These are phyloP conservation scores for Micropoecilia bifurca DNA, from an alignment of 2,797 vertebrate genomes.

Conservation along the genomic window DNA sequence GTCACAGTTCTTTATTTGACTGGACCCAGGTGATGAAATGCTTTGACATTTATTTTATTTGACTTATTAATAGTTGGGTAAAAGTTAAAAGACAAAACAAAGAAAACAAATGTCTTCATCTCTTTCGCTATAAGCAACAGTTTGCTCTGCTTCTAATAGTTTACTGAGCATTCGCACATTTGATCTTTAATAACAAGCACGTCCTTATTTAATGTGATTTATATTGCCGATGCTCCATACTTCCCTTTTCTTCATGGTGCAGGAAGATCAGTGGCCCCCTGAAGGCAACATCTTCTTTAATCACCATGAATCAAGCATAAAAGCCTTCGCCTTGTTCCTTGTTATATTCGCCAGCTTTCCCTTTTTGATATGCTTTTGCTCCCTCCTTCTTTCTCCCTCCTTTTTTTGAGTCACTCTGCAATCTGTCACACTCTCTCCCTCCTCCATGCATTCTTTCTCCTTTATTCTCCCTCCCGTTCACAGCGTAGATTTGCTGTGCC, in stretches of 20 bases:
- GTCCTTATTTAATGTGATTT: conserved; percentile 13
- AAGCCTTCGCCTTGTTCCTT: conserved; percentile 24
- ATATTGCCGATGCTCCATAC: neutral
- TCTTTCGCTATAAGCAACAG: neutral
- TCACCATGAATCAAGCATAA: conserved; percentile 32
- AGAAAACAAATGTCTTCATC: neutral
- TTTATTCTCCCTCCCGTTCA: conserved; percentile 53
- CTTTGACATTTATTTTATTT: neutral
- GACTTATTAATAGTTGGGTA: neutral
- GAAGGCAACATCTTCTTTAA: conserved; percentile 42
- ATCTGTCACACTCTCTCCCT: conserved; percentile 21
- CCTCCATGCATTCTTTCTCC: conserved; percentile 44
- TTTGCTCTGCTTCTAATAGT: neutral
- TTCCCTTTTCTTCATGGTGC: conserved; percentile 4
- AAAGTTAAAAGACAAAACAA: neutral
- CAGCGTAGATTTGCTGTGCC: conserved; percentile 47
- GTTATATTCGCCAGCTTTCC: neutral
- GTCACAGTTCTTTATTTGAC: neutral
- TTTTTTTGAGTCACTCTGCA: neutral
- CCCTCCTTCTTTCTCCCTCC: neutral
- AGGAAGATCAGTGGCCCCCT: conserved; percentile 17
- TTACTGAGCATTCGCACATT: conserved; percentile 6
- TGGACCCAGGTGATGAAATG: neutral
- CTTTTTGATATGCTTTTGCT: neutral
- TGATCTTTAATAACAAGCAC: neutral